A percentile compares a stretch with the other conserved stretches of the same genome.
phyloP scores from a whole-genome alignment of 2,797 vertebrate species.

The Pseudochaenichthys georgianus region DNA sequence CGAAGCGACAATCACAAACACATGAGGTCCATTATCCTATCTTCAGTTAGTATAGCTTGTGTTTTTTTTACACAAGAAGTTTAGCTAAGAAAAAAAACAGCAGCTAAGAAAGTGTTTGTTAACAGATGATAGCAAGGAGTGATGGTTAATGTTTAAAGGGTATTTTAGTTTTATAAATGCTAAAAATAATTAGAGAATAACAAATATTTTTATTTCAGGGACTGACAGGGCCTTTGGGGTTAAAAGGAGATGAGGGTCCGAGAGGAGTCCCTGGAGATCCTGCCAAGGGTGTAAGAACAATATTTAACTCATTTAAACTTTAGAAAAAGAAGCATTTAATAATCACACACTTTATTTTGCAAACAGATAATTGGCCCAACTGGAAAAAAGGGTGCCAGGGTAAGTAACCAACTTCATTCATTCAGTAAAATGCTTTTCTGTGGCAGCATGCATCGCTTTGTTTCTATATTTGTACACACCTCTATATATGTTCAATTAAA shows the following conservation, averaged over 20 bases:
- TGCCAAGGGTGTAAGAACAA: conserved; percentile 87
- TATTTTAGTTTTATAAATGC: neutral
- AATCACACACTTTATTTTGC: conserved; percentile 23
- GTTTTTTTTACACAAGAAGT: conserved; percentile 8
- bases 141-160: neutral
- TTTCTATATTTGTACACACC: too few relatives aligned
- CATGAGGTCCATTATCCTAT: conserved; percentile 4
- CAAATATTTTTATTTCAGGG: conserved; percentile 77
- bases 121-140: neutral
- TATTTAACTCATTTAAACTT: neutral
- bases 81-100: conserved; percentile 7
- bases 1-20: conserved; percentile 13
- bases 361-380: conserved; percentile 89
- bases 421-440: neutral
- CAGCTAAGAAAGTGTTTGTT: neutral
- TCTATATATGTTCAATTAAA: too few relatives aligned
- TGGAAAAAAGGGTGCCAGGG: conserved; percentile 90
- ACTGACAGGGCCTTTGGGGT: conserved; percentile 83
- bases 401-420: conserved; percentile 70
- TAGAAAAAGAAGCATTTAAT: neutral
- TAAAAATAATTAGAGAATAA: neutral
- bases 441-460: neutral
- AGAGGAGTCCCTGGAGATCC: conserved; percentile 88
- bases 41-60: conserved; percentile 14
- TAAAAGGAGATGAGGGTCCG: conserved; percentile 89